Conservation (phyloP, 2,888 invertebrate species). For the Drosophila anomalata region DNA sequence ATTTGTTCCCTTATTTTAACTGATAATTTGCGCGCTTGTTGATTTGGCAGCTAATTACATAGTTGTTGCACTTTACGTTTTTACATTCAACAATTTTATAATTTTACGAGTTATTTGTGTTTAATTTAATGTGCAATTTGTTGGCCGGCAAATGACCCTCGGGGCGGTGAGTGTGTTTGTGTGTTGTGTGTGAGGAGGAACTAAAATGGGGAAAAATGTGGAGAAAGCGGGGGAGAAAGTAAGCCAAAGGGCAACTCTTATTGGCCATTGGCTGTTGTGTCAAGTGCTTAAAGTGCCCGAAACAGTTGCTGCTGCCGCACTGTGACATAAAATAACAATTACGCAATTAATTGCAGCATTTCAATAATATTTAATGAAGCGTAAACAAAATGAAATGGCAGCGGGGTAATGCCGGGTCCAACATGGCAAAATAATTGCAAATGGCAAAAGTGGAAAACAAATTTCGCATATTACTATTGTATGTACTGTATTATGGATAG, state of each 20-base stretch:
- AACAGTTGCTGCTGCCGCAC: constrained; percentile 42
- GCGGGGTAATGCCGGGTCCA: constrained; percentile 45
- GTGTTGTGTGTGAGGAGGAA: constrained; percentile 7
- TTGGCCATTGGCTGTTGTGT: constrained; percentile 52
- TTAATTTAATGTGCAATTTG: constrained; percentile 76
- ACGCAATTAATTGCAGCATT: constrained; percentile 79
- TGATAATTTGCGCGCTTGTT: constrained; percentile 64
- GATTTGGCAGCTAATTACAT: constrained; percentile 72
- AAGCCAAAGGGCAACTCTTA: constrained; percentile 46
- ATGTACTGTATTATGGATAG: constrained; percentile 23
- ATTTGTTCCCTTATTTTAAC: constrained; percentile 35
- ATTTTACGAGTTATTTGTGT: constrained; percentile 71
- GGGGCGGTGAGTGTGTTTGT: constrained; percentile 19
- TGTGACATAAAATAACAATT: constrained; percentile 77
- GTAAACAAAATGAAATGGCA: constrained; percentile 75
- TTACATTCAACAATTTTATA: constrained; percentile 44
- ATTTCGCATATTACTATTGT: constrained; percentile 37
- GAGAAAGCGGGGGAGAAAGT: not conserved
- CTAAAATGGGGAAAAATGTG: constrained; percentile 2
- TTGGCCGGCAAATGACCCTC: constrained; percentile 53
- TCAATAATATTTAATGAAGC: constrained; percentile 79
- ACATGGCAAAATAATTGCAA: constrained; percentile 68
- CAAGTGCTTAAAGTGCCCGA: constrained; percentile 66
- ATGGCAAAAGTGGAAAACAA: constrained; percentile 50
- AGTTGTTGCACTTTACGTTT: constrained; percentile 61